Conservation (phyloP, 2,888 invertebrate species). For the Phasia obesa region DNA sequence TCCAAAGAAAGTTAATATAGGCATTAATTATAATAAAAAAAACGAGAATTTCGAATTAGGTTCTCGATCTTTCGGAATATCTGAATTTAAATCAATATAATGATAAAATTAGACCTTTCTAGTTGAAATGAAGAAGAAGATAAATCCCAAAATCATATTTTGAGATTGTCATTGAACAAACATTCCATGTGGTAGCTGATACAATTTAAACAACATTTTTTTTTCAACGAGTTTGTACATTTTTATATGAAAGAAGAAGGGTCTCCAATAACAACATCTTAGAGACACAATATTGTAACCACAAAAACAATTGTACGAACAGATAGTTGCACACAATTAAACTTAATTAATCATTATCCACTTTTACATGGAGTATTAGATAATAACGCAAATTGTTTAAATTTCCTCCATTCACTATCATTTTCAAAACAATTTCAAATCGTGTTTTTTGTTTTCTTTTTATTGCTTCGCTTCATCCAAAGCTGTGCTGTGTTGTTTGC, state of each 20-base stretch:
- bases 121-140: too few species aligned
- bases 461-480: conserved; percentile 22
- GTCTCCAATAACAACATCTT: conserved; percentile 13
- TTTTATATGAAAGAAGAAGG: conserved; percentile 8
- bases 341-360: background rate
- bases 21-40: too few species aligned
- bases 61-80: too few species aligned
- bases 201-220: conserved; percentile 16
- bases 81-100: too few species aligned
- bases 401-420: conserved; percentile 80
- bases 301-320: background rate
- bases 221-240: background rate
- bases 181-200: background rate
- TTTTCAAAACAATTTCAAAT: conserved; percentile 55
- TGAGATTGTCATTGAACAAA: too few species aligned
- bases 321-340: conserved; percentile 29
- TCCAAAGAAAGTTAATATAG: too few species aligned
- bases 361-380: conserved; percentile 60
- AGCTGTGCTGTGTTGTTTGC: conserved; percentile 14
- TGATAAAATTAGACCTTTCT: too few species aligned
- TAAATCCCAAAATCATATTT: too few species aligned
- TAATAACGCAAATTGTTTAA: conserved; percentile 74
- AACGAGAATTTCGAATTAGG: too few species aligned
- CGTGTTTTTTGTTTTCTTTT: background rate
- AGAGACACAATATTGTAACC: conserved; percentile 10